These are phyloP conservation scores for Marronus borbonicus DNA, from an alignment of 2,888 invertebrate genomes.

Conservation along the genomic window DNA sequence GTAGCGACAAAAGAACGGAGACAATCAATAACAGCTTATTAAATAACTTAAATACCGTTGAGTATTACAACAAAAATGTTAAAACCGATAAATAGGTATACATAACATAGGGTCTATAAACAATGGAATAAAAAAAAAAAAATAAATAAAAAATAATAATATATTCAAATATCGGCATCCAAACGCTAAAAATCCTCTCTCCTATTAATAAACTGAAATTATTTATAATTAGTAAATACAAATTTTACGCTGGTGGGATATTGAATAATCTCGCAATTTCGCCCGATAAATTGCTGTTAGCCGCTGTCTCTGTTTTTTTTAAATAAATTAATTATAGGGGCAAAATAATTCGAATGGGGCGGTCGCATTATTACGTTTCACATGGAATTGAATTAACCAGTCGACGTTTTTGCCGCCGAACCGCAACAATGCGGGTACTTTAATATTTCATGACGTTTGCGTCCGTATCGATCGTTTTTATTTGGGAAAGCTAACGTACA, in stretches of 20 bases:
- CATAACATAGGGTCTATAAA: no score
- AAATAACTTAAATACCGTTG: no score
- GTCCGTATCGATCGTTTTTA: constrained; percentile 52
- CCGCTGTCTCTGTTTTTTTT: not conserved
- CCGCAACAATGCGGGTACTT: constrained; percentile 52
- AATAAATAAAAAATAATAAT: no score
- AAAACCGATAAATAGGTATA: no score
- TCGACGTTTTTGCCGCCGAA: constrained; percentile 39
- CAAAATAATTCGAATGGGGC: constrained; percentile 27
- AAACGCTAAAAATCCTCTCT: no score
- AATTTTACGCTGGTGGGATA: not conserved
- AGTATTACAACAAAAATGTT: no score
- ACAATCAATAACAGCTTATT: no score
- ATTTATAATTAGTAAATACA: not conserved
- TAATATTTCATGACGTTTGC: constrained; percentile 53
- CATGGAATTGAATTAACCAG: constrained; percentile 37
- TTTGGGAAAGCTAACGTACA: constrained; percentile 45
- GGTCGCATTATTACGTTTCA: constrained; percentile 34
- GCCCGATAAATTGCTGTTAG: not conserved
- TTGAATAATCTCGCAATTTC: not conserved
- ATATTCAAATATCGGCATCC: no score
- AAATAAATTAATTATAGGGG: constrained; percentile 21
- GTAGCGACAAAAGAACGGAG: no score
- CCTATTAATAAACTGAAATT: no score
- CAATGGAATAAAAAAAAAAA: no score